Percentiles rank a stretch among this genome's conserved stretches.
phyloP scores from a whole-genome alignment of 2,797 vertebrate genomes.

The Sebastes oblongus region DNA sequence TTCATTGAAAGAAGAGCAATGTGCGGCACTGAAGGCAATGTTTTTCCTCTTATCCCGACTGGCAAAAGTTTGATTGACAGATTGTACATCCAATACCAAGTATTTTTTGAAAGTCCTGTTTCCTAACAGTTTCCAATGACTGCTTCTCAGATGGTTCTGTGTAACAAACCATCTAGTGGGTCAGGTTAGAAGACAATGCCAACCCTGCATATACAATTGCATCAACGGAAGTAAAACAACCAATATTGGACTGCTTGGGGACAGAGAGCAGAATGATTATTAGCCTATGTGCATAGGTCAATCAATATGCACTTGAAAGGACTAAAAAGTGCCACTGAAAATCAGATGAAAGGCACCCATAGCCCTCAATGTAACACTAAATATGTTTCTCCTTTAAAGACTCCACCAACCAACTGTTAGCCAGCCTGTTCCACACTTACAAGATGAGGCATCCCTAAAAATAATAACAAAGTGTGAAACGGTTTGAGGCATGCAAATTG shows the following conservation, averaged over 20 bases:
- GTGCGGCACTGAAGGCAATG: rapidly evolving
- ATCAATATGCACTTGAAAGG: neutral
- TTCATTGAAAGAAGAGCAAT: too few species aligned
- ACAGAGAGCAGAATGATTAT: neutral
- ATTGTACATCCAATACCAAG: rapidly evolving
- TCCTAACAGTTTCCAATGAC: too few species aligned
- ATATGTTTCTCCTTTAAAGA: slow-evolving; percentile 27
- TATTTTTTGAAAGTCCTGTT: too few species aligned
- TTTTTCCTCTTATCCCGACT: too few species aligned
- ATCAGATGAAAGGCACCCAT: neutral
- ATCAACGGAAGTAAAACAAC: neutral
- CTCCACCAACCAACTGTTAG: slow-evolving; percentile 14
- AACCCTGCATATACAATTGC: neutral
- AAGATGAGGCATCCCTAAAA: slow-evolving; percentile 45
- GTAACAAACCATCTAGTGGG: rapidly evolving
- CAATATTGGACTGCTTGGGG: neutral
- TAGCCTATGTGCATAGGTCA: neutral
- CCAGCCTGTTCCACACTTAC: slow-evolving; percentile 36
- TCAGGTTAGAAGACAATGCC: too few species aligned
- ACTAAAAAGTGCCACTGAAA: neutral
- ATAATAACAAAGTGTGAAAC: slow-evolving; percentile 64
- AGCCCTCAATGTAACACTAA: slow-evolving; percentile 1
- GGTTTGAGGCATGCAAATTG: slow-evolving; percentile 46
- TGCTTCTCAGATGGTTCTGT: too few species aligned
- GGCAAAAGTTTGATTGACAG: too few species aligned